A percentile compares a stretch with the other conserved stretches of the same genome.
Evolutionary conservation across 2,797 vertebrate genomes (phyloP).

Genomic region (Vireo griseus): DNA sequence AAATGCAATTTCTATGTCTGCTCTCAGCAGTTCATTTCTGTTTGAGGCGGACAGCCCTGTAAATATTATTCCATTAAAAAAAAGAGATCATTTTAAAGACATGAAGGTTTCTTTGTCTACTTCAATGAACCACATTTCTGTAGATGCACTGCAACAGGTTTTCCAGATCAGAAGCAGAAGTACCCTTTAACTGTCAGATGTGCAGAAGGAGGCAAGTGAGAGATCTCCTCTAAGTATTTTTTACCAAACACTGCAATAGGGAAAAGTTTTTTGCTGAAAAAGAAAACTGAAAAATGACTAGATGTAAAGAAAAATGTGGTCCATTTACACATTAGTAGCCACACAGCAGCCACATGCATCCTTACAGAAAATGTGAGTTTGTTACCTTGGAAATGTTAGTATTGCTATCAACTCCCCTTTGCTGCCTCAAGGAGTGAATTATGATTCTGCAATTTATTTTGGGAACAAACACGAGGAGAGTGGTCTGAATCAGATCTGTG

Average conservation of each 20-base stretch:
- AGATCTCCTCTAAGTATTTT: background rate
- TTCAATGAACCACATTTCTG: background rate
- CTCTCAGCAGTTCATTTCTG: background rate
- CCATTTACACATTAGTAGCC: background rate
- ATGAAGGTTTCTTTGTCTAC: background rate
- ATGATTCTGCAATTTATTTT: conserved; percentile 48
- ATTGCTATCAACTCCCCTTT: background rate
- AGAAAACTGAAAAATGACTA: background rate
- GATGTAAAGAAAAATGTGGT: background rate
- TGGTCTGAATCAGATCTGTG: conserved; percentile 45
- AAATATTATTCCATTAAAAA: background rate
- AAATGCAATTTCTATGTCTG: background rate
- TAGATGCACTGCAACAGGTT: background rate
- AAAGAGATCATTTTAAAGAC: background rate
- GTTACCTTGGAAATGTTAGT: conserved; percentile 23
- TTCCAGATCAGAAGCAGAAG: background rate
- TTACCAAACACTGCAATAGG: background rate
- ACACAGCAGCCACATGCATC: background rate
- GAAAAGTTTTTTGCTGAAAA: background rate
- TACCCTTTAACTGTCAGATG: background rate
- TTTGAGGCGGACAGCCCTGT: background rate
- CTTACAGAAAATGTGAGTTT: background rate
- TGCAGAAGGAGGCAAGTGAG: background rate
- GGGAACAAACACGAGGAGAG: background rate
- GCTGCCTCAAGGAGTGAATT: background rate